phyloP scores from a whole-genome alignment of 2,797 vertebrate genomes.

The Xenopus petersii region DNA sequence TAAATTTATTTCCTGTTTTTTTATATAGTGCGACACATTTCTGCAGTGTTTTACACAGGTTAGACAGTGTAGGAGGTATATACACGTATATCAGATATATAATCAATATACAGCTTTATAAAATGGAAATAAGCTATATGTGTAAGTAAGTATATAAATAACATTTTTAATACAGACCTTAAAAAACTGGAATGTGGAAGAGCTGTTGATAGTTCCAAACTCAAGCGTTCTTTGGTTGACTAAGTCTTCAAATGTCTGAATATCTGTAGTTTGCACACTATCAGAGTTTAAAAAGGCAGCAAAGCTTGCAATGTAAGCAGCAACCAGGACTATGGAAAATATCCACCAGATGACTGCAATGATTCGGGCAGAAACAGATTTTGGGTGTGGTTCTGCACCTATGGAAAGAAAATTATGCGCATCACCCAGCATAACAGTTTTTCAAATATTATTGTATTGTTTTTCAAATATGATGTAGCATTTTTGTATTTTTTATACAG shows the following conservation, averaged over 20 bases:
- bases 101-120: too few relatives aligned
- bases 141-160: too few relatives aligned
- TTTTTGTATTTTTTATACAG: too few relatives aligned
- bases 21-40: too few relatives aligned
- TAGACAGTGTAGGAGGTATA: too few relatives aligned
- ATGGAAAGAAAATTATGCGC: conserved; percentile 6
- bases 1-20: too few relatives aligned
- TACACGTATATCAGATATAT: too few relatives aligned
- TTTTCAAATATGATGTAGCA: too few relatives aligned
- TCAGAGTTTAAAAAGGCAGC: conserved; percentile 67
- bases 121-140: too few relatives aligned
- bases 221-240: conserved; percentile 78
- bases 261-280: conserved; percentile 62
- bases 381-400: conserved; percentile 82
- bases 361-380: conserved; percentile 75
- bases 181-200: conserved; percentile 82
- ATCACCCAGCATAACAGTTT: too few relatives aligned
- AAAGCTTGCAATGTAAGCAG: conserved; percentile 83
- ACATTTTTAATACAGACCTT: conserved; percentile 65
- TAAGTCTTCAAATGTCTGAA: conserved; percentile 83
- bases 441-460: too few relatives aligned
- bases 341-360: conserved; percentile 84
- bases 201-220: conserved; percentile 78
- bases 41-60: too few relatives aligned
- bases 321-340: conserved; percentile 76